Evolutionary conservation across 2,797 vertebrate species (phyloP), one percentile per base, ranked within the genome.

Genomic region (Pangasius sanitwongsei): DNA sequence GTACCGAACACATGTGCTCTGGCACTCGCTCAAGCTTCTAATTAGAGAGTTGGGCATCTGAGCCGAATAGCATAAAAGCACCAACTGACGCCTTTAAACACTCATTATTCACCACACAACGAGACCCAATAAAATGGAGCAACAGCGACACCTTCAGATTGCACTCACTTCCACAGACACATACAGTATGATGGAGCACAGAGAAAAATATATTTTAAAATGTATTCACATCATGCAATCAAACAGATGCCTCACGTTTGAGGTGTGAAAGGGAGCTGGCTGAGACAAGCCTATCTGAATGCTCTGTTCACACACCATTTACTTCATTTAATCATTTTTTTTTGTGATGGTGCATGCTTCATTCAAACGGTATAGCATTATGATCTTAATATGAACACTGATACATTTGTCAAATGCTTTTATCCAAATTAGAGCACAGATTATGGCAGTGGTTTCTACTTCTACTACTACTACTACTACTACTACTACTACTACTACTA

Each of bases 41-140:
- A 96, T 96, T 95, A 90, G 94, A 93, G 94, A 95, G 95, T 92
- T 93, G 92, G 93, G 95, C 94, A 95, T 94, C 95, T 94, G 93
- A 94, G 93, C 85, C 25, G 92, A 94, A 92, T 88, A 92, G 92
- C 93, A 91, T 93, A 69, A 85, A 95, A 94, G 94, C 94, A 96
- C 94, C 94, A 95, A 95, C 92, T 94, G 94, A 94, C 87, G 89
- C 94, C 95, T 94, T 95, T 92, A 94, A 96, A 95, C 95, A 93
- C 94, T 94, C 93, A 96, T 96, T 96, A 96, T 96, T 96, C 94
- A 96, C 95, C 87, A 92, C 90, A 53, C 94, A 93, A 94, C 90
- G 90, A 92, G 93, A 50, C 91, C 95, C 94, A 95, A 94, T 94
- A 93, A 94, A 74, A 94, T 95, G 94, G 92, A 93, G 94, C 89